Evolutionary conservation across 2,888 invertebrate genomes (phyloP).

Genomic region (Smittia sp.): DNA sequence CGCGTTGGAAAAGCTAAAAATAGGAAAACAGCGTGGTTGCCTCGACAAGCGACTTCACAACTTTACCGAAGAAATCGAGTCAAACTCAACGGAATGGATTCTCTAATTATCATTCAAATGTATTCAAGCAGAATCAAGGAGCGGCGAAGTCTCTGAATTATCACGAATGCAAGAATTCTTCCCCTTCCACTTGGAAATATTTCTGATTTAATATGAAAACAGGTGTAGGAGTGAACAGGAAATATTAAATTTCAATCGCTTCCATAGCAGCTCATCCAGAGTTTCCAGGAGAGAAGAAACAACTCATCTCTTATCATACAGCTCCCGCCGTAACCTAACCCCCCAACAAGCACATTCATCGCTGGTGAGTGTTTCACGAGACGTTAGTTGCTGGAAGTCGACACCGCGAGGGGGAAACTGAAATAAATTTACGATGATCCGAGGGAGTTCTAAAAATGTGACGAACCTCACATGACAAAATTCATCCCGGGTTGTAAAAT

Average conservation of each 20-base stretch:
- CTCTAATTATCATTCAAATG: slow-evolving; percentile 21
- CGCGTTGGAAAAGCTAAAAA: slow-evolving; percentile 26
- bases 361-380: slow-evolving; percentile 11
- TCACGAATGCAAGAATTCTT: neutral
- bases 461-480: neutral
- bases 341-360: neutral
- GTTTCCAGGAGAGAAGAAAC: neutral
- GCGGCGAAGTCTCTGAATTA: neutral
- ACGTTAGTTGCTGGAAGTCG: neutral
- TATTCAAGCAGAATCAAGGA: slow-evolving; percentile 3
- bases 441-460: slow-evolving; percentile 12
- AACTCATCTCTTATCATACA: neutral
- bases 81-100: neutral
- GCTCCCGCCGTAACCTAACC: neutral
- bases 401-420: slow-evolving; percentile 12
- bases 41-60: neutral
- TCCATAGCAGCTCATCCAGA: neutral
- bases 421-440: neutral
- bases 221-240: slow-evolving; percentile 13
- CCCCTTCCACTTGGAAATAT: neutral
- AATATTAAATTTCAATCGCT: slow-evolving; percentile 14
- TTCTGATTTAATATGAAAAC: slow-evolving; percentile 31
- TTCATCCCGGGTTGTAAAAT: neutral
- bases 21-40: slow-evolving; percentile 38
- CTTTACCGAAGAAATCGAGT: neutral